These are phyloP conservation scores for Linhomoeus sp. DNA, from an alignment of 2,888 invertebrate species.

Conservation along the genomic window DNA sequence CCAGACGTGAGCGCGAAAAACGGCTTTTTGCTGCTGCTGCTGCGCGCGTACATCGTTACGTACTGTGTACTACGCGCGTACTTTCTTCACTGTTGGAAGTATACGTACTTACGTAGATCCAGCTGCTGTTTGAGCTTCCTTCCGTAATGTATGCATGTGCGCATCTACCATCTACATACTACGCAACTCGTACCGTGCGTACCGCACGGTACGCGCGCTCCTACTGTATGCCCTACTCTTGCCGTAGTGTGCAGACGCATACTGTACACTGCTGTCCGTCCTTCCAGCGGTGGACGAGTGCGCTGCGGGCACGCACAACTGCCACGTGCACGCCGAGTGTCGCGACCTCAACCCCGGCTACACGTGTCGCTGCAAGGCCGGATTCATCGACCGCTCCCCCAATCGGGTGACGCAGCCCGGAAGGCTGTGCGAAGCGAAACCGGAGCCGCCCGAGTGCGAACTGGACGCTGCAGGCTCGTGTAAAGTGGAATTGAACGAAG, in stretches of 20 bases:
- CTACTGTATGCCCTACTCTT: too few relatives aligned
- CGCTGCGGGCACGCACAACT: constrained; percentile 27
- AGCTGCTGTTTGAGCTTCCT: too few relatives aligned
- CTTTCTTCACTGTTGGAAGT: too few relatives aligned
- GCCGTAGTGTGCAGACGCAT: too few relatives aligned
- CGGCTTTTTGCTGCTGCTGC: too few relatives aligned
- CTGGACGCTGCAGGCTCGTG: constrained; percentile 14
- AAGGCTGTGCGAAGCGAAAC: constrained; percentile 20
- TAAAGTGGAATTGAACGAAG: constrained; percentile 21
- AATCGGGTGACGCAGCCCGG: constrained; percentile 20
- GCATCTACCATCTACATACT: too few relatives aligned
- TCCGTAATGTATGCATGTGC: too few relatives aligned
- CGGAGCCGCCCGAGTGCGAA: constrained; percentile 24
- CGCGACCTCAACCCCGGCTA: constrained; percentile 19
- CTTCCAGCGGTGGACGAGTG: constrained; percentile 67
- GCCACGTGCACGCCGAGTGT: constrained; percentile 17
- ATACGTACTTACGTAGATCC: too few relatives aligned
- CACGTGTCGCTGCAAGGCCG: constrained; percentile 19
- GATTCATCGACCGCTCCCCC: constrained; percentile 23
- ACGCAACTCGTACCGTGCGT: too few relatives aligned
- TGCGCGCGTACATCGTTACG: too few relatives aligned
- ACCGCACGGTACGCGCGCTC: too few relatives aligned
- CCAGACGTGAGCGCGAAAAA: constrained; percentile 2
- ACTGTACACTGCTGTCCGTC: constrained; percentile 37
- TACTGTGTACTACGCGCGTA: too few relatives aligned